Conservation (phyloP, 2,888 invertebrate genomes). For the Cactoblastis cactorum region DNA sequence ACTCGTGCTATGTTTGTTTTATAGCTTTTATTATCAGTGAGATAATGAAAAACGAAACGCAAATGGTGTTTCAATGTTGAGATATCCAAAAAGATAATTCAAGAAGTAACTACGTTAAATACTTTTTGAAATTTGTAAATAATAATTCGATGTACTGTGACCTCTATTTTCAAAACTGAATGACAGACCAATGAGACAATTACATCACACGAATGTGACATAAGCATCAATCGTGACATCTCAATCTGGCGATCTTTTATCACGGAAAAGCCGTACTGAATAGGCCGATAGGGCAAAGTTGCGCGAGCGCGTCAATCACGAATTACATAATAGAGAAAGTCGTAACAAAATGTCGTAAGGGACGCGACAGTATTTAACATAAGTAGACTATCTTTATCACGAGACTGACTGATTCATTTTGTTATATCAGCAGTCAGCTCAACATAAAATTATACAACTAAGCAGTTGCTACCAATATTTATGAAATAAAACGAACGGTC, state of each 20-base stretch:
- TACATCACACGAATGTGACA: constrained; percentile 43
- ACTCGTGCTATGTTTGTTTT: constrained; percentile 19
- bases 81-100: neutral
- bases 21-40: neutral
- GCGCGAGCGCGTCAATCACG: constrained; percentile 64
- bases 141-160: neutral
- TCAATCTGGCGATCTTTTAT: constrained; percentile 63
- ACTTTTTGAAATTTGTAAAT: too few species aligned
- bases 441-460: too few species aligned
- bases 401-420: too few species aligned
- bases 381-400: constrained; percentile 23
- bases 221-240: constrained; percentile 54
- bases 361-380: constrained; percentile 35
- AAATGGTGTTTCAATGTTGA: neutral
- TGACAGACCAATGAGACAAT: neutral
- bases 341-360: constrained; percentile 50
- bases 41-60: neutral
- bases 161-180: neutral
- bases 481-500: too few species aligned
- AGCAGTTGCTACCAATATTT: too few species aligned
- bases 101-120: too few species aligned
- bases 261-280: constrained; percentile 59
- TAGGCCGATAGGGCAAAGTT: constrained; percentile 54
- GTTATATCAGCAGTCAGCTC: too few species aligned
- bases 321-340: constrained; percentile 62